Evolutionary conservation across 1,140 invertebrate species (phyloP), one percentile per base, ranked within the genome.

Genomic region (Magallana angulata): DNA sequence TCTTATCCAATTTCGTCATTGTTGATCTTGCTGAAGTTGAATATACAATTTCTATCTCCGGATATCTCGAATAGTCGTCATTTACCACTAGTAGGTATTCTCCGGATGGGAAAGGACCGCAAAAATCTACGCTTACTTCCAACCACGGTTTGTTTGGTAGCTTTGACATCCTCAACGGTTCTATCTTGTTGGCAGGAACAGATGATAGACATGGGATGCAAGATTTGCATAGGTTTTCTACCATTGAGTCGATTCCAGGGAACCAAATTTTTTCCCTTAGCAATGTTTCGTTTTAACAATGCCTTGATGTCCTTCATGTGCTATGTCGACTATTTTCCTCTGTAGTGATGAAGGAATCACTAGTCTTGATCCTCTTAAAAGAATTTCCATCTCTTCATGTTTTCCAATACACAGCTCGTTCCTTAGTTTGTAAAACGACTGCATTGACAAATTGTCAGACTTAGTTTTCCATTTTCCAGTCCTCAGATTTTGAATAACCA

Each of bases 251-350:
- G 11, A 93, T 90, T n/a, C 88, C 86, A 56, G 92, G 92, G 84
- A 93, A 94, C 92, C 92, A 94, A 6, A 94, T 92, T 82, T 93
- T 93, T 84, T 91, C 89, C 56, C 92, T 76, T 4, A 94, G 71
- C 11, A 93, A 87, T 90, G 86, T 87, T 93, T 94, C 11, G 91
- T 93, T 84, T 91, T 90, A 6, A 92, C 88, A 14, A 92, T 90
- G 0, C 91, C 90, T 71, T 92, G 92, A 80, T 91, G 92, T 1
- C 89, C 71, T 57, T 89, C 87, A 64, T 92, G 91, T 14, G 91
- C 92, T 48, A 93, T 64, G 1, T 86, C 71, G 58, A 90, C n/a
- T 14, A 85, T 84, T 84, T 85, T 85, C 9, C 84, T 16, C 12
- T 85, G 85, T n/a, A 89, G 24, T 48, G 18, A n/a, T 83, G 59